phyloP scores from a whole-genome alignment of 2,113 vertebrate genomes.

The Lophura nycthemera region DNA sequence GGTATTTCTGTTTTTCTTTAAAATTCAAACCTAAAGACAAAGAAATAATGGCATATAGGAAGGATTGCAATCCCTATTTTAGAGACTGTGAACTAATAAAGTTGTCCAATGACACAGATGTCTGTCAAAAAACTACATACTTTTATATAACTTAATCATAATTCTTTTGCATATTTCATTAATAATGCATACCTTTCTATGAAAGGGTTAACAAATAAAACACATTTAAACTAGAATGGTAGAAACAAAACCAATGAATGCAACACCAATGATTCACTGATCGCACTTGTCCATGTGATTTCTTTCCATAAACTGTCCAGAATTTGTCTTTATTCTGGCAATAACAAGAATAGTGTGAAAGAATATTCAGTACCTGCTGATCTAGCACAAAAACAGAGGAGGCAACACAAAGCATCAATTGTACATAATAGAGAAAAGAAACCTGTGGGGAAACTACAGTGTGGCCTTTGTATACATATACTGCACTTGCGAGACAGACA shows the following conservation, averaged over 20 bases:
- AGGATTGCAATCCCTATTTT: neutral
- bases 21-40: neutral
- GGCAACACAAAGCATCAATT: neutral
- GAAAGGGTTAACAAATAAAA: neutral
- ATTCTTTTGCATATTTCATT: neutral
- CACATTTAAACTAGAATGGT: neutral
- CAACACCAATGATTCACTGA: neutral
- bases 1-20: neutral
- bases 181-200: neutral
- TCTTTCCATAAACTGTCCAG: neutral
- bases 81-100: neutral
- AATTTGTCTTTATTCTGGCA: neutral
- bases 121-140: neutral
- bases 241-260: neutral
- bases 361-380: neutral
- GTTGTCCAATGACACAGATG: neutral
- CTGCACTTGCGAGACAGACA: neutral
- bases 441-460: neutral
- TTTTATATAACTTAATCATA: neutral
- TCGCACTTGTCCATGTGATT: rapidly evolving
- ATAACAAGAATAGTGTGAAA: neutral
- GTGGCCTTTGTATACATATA: neutral
- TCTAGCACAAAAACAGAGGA: neutral
- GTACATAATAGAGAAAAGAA: neutral
- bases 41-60: neutral